Conservation (phyloP, 2,113 vertebrate genomes). For the Capreolus pygargus region DNA sequence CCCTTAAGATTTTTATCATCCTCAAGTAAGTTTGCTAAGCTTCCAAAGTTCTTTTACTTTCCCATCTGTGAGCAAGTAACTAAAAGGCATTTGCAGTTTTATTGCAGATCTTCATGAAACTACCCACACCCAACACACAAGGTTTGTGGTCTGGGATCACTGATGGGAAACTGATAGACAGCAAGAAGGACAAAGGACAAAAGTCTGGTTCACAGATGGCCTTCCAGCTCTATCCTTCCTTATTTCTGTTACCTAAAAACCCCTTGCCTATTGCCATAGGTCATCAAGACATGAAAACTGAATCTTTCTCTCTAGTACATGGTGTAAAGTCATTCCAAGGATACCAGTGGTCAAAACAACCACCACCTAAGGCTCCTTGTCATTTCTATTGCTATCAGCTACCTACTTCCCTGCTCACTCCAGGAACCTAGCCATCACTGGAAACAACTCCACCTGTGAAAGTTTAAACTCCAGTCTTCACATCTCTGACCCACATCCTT, state of each 20-base stretch:
- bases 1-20: slow-evolving; percentile 55
- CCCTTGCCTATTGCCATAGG: not conserved
- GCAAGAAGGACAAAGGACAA: not conserved
- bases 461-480: not conserved
- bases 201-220: not conserved
- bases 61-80: not conserved
- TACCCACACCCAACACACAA: not conserved
- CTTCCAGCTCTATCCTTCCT: not conserved
- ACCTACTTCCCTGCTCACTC: not conserved
- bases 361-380: not conserved
- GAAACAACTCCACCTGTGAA: not conserved
- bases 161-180: not conserved
- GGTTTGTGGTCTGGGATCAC: not conserved
- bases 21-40: slow-evolving; percentile 42
- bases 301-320: not conserved
- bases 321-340: not conserved
- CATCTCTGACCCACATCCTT: not conserved
- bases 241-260: not conserved
- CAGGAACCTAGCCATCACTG: not conserved
- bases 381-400: not conserved
- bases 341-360: not conserved
- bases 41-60: slow-evolving; percentile 43
- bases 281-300: not conserved
- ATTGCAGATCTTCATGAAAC: not conserved
- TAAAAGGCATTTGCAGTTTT: not conserved